Conservation (phyloP, 2,113 vertebrate species). For the Labrus mixtus region DNA sequence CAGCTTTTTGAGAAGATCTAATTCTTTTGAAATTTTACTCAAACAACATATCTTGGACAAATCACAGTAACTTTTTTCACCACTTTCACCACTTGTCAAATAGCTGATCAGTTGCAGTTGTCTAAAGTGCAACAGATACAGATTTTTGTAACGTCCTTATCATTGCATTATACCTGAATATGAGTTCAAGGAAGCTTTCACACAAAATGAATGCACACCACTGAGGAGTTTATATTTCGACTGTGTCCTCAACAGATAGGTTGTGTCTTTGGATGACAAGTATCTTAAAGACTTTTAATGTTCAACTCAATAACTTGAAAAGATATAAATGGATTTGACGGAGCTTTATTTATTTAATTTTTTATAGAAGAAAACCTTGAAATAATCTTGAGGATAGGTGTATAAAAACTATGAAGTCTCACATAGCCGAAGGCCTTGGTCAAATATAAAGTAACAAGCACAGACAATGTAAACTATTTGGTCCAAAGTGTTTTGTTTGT, state of each 20-base stretch:
- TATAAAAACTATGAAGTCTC: not conserved
- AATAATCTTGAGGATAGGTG: not conserved
- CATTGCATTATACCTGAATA: not conserved
- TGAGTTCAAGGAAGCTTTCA: no score
- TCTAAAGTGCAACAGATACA: no score
- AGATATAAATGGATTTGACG: not conserved
- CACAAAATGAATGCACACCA: not conserved
- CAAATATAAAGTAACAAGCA: not conserved
- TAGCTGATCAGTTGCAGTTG: no score
- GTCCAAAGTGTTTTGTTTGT: not conserved
- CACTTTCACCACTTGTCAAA: no score
- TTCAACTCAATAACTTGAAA: not conserved
- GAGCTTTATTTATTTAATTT: not conserved
- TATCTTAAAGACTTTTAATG: not conserved
- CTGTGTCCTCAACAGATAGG: not conserved
- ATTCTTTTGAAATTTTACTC: not conserved
- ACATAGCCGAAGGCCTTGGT: not conserved
- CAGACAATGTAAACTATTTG: not conserved
- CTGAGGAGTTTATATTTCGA: not conserved
- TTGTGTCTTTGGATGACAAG: not conserved
- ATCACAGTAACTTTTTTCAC: not conserved
- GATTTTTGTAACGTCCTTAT: no score
- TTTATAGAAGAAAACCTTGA: not conserved
- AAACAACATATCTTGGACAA: not conserved
- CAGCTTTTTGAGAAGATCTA: not conserved